Evolutionary conservation across 2,888 invertebrate genomes (phyloP).

Genomic region (Alviniconcha strummeri): DNA sequence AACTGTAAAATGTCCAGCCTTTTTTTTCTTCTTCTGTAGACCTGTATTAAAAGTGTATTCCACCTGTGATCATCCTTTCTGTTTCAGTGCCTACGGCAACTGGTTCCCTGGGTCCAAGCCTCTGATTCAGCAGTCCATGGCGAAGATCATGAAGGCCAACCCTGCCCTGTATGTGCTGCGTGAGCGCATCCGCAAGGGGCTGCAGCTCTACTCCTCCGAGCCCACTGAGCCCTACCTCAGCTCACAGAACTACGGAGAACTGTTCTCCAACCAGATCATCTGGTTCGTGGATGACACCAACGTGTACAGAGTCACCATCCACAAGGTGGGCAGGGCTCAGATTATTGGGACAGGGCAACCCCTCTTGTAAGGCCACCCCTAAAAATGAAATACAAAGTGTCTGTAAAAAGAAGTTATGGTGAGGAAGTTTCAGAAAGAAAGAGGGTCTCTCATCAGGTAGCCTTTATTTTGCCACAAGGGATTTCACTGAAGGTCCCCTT

Average conservation of each 20-base stretch:
- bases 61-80: not conserved
- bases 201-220: slow-evolving; percentile 98
- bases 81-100: slow-evolving; percentile 92
- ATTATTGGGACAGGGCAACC: too few relatives aligned
- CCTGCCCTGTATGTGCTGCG: slow-evolving; percentile 97
- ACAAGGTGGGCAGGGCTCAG: slow-evolving; percentile 79
- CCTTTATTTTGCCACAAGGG: too few relatives aligned
- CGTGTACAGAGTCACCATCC: slow-evolving; percentile 99
- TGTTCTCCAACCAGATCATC: slow-evolving; percentile 99
- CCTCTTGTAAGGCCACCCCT: too few relatives aligned
- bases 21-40: too few relatives aligned
- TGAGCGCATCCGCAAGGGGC: slow-evolving; percentile 97
- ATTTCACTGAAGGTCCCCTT: too few relatives aligned
- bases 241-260: slow-evolving; percentile 98
- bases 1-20: too few relatives aligned
- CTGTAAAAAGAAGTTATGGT: too few relatives aligned
- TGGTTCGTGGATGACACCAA: slow-evolving; percentile 99
- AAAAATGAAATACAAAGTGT: too few relatives aligned
- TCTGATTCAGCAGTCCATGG: slow-evolving; percentile 99
- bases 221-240: slow-evolving; percentile 99
- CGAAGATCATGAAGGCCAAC: slow-evolving; percentile 99
- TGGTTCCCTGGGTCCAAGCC: slow-evolving; percentile 99
- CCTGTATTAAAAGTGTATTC: too few relatives aligned
- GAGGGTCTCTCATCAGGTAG: too few relatives aligned
- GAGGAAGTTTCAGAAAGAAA: too few relatives aligned